A percentile compares a stretch with the other conserved stretches of the same genome.
Conservation (phyloP, 2,113 vertebrate genomes). For the Pomatorhinus ruficollis region DNA sequence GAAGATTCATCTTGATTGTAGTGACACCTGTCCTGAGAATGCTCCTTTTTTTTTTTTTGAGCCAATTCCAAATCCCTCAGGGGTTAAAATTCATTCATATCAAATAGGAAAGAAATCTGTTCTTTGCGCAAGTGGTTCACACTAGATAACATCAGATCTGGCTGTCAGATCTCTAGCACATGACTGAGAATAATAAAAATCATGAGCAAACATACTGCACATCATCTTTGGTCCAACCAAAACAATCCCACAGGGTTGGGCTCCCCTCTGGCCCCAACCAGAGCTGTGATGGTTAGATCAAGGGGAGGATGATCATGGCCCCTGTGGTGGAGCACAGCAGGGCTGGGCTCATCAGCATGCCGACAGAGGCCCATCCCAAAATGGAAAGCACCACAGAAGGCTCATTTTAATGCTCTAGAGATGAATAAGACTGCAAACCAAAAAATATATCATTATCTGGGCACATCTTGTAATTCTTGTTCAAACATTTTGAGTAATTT, state of each 20-base stretch:
- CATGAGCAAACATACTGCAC: not conserved
- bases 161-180: not conserved
- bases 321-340: not conserved
- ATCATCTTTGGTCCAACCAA: not conserved
- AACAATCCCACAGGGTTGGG: too few relatives aligned
- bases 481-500: conserved; percentile 45
- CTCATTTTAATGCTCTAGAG: not conserved
- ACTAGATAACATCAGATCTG: not conserved
- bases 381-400: conserved; percentile 21
- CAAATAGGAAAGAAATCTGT: not conserved
- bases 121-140: not conserved
- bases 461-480: conserved; percentile 45
- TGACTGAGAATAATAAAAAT: not conserved
- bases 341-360: not conserved
- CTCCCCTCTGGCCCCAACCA: not conserved
- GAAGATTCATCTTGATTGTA: not conserved
- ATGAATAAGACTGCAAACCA: not conserved
- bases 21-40: not conserved
- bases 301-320: fast-evolving
- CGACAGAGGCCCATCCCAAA: not conserved
- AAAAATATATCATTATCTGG: conserved; percentile 52
- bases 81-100: not conserved
- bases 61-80: not conserved
- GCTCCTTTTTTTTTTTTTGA: not conserved
- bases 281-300: not conserved